Evolutionary conservation across 2,888 invertebrate species (phyloP).

Genomic region (Agriotes lineatus): DNA sequence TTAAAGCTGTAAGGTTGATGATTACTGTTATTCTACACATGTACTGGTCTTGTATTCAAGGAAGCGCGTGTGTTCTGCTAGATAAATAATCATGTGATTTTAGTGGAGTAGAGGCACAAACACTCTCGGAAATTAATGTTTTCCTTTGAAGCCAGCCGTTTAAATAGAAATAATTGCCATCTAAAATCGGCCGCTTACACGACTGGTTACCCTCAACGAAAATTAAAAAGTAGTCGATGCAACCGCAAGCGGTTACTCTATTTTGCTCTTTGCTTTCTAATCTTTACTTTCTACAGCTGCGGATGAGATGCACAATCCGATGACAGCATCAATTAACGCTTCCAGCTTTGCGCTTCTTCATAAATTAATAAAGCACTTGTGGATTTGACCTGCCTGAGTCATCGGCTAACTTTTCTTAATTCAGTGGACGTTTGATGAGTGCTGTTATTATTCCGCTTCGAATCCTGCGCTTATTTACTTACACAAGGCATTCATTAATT

Average conservation of each 20-base stretch:
- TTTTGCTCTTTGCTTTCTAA: constrained; percentile 15
- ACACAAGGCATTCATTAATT: neutral
- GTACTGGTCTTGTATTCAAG: too few species aligned
- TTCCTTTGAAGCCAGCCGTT: too few species aligned
- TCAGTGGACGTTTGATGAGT: too few species aligned
- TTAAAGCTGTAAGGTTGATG: too few species aligned
- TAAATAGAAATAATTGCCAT: too few species aligned
- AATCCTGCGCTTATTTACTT: neutral
- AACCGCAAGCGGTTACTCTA: neutral
- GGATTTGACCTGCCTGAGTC: neutral
- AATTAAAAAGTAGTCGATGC: neutral
- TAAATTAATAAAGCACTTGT: neutral
- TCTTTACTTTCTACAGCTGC: constrained; percentile 15
- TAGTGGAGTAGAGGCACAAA: neutral
- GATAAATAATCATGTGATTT: neutral
- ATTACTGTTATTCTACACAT: too few species aligned
- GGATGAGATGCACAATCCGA: neutral
- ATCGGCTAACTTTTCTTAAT: neutral
- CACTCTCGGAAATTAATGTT: neutral
- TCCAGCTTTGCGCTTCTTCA: too few species aligned
- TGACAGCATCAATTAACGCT: neutral
- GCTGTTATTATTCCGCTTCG: neutral
- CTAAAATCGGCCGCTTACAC: too few species aligned
- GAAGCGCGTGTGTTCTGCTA: too few species aligned
- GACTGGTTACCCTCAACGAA: neutral